Conservation (phyloP, 2,888 invertebrate genomes). For the Teleogryllus oceanicus region DNA sequence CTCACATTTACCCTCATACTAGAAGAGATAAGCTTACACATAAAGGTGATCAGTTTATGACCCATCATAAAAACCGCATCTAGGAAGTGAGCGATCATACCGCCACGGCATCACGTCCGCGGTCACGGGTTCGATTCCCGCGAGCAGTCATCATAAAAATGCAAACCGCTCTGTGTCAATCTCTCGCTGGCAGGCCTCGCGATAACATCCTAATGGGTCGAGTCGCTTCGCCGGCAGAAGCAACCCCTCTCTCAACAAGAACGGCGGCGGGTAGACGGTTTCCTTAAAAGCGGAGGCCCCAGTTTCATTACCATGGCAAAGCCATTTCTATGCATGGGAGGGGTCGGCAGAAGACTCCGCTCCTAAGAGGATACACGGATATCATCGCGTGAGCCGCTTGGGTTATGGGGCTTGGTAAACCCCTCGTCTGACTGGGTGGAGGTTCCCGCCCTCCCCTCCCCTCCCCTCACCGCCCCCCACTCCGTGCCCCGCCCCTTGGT, state of each 20-base stretch:
- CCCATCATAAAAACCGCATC: too few relatives aligned
- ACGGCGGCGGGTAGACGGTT: not conserved
- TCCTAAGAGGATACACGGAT: slow-evolving; percentile 3
- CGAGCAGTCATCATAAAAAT: too few relatives aligned
- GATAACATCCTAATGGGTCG: too few relatives aligned
- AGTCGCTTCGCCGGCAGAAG: too few relatives aligned
- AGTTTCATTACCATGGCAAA: slow-evolving; percentile 18
- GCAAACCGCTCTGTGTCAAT: too few relatives aligned
- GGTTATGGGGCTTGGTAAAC: slow-evolving; percentile 18
- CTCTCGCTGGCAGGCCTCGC: too few relatives aligned
- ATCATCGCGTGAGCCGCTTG: slow-evolving; percentile 8
- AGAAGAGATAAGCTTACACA: too few relatives aligned
- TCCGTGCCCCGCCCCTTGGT: not conserved
- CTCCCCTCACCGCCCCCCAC: not conserved
- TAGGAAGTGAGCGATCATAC: too few relatives aligned
- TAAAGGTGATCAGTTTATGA: too few relatives aligned
- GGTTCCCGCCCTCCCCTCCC: not conserved
- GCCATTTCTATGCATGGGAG: not conserved
- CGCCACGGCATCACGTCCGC: too few relatives aligned
- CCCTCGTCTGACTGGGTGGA: not conserved
- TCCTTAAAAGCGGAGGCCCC: not conserved
- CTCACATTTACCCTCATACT: too few relatives aligned
- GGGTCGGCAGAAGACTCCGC: not conserved
- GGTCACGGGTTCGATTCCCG: too few relatives aligned
- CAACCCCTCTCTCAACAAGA: not conserved